Evolutionary conservation across 2,113 vertebrate genomes (phyloP), one percentile per base, ranked within the genome.

Genomic region (Misgurnus anguillicaudatus): DNA sequence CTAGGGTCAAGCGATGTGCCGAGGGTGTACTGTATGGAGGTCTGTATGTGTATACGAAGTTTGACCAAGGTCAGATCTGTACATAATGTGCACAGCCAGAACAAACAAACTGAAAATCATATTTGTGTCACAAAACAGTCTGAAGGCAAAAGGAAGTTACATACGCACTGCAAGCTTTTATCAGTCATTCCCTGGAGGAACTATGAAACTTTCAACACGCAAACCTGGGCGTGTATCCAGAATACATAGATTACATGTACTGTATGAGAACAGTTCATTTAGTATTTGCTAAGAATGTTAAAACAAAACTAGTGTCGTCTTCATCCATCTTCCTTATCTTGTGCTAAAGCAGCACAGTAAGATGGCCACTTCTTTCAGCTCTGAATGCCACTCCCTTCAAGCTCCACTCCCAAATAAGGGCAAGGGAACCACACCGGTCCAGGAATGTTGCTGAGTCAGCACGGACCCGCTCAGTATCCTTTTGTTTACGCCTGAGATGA

Each of bases 71-170:
- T 79, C 62, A 77, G 38, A 42, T 21, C 48, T 55, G 63, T 17
- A 9, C 77, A 79, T 42, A 71, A 19, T 78, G 69, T 53, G 38
- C 55, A 71, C 58, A 57, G 70, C 73, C 71, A 39, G 21, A 79
- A 81, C 39, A 76, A 79, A 69, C 62, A 75, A 82, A 55, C 51
- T 45, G 21, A 77, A 78, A 86, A 17, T 61, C 10, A 80, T 70
- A 60, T 89, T 88, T 87, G 90, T 84, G 80, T 86, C 87, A 86
- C 87, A 88, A 86, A 86, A 89, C 55, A 85, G 86, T 87, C 89
- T 84, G 86, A 87, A 85, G 57, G 21, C 42, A 87, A 84, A 83
- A 79, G 63, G 89, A 82, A 89, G 80, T 84, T 41, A 47, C 51
- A 80, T 61, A 77, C 79, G 17, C 73, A 63, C 38, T 72, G n/a